Conservation (phyloP, 2,888 invertebrate genomes). For the Clostera curtula region DNA sequence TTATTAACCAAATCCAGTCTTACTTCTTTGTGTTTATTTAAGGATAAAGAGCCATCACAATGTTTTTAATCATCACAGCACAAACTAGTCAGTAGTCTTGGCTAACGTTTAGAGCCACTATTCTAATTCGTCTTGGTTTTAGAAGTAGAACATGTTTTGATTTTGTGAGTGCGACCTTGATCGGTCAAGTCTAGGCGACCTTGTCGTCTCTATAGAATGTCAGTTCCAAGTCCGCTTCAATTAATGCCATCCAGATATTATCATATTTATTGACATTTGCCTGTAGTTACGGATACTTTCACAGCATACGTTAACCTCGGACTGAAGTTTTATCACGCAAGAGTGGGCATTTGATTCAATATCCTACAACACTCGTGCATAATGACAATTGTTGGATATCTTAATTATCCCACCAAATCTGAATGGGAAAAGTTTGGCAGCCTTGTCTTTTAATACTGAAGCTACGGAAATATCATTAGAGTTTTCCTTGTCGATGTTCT, state of each 20-base stretch:
- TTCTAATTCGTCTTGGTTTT: constrained; percentile 18
- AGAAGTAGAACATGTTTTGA: constrained; percentile 20
- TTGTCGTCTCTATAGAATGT: constrained; percentile 44
- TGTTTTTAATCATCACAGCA: too few relatives aligned
- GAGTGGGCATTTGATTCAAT: too few relatives aligned
- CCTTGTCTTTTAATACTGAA: constrained; percentile 17
- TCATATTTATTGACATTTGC: constrained; percentile 35
- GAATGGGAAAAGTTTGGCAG: constrained; percentile 8
- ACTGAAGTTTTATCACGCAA: constrained; percentile 36
- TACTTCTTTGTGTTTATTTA: too few relatives aligned
- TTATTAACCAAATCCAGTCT: too few relatives aligned
- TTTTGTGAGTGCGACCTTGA: constrained; percentile 40
- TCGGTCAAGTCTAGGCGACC: constrained; percentile 46
- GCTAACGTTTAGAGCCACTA: constrained; percentile 11
- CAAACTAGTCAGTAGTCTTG: constrained; percentile 10
- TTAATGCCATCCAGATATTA: constrained; percentile 27
- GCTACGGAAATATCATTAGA: constrained; percentile 15
- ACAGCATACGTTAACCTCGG: constrained; percentile 23
- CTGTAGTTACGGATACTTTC: constrained; percentile 34
- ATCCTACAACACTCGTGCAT: too few relatives aligned
- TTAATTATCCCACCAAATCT: constrained; percentile 11
- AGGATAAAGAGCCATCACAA: too few relatives aligned
- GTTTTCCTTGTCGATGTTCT: constrained; percentile 16
- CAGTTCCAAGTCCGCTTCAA: constrained; percentile 39
- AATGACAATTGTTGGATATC: constrained; percentile 12